Base-by-base conservation (phyloP, 2,797 vertebrate species). In the Zenarchopterus dispar region DNA sequence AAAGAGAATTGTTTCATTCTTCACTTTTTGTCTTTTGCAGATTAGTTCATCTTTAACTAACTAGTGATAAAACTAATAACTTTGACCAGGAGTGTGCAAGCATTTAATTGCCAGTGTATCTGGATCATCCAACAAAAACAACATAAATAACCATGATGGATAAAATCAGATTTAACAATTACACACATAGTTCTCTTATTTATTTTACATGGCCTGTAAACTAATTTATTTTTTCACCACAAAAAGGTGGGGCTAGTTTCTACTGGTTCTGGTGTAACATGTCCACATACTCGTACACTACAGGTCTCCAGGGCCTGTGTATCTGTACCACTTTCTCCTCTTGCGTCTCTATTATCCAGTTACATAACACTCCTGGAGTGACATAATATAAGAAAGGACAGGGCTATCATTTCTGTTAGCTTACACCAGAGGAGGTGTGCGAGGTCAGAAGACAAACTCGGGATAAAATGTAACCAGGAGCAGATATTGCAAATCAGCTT, bases 401-500 rank as follows among this genome's bases (percentile, higher is more conserved):
- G 15, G 45, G 53, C 67, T 36, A 70, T 72, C 58, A 59, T 70
- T 48, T 61, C 21, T 47, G 43, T 50, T n/a, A 44, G 55, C 19
- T 33, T 44, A 47, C 21, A 56, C 7, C 2, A 48, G 31, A 15
- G 36, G 24, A 28, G 0, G 22, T 1, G 10, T 8, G 45, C 19
- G 36, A 46, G 24, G 47, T 70, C 62, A 64, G 64, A 77, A 55
- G 64, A 65, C 54, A 15, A 8, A 26, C 24, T 0, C 22, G 43
- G n/a, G 51, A 55, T 66, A 56, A 82, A 78, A 58, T 72, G 68
- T 45, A 81, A 82, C 74, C 60, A 75, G 19, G 19, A 49, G 17
- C 46, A 17, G 8, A 48, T 16, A 15, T 49, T 62, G 46, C 21
- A 41, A 56, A 49, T 47, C 45, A 56, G 42, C 9, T 28, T 47